phyloP scores from a whole-genome alignment of 2,113 vertebrate species.

The Isichthys henryi region DNA sequence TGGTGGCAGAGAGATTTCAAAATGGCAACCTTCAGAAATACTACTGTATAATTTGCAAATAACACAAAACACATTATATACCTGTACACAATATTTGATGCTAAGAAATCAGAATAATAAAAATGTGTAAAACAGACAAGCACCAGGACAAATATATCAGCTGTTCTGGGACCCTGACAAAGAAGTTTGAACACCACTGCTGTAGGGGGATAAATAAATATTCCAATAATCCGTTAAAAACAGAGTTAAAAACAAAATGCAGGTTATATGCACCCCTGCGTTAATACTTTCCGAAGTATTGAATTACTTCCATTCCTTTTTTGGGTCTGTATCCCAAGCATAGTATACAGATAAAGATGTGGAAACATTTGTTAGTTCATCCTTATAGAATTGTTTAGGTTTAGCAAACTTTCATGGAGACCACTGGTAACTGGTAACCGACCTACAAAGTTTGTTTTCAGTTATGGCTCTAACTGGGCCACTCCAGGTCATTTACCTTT shows the following conservation, averaged over 20 bases:
- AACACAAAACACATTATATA: too few species aligned
- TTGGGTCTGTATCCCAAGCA: neutral
- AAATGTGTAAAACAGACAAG: too few species aligned
- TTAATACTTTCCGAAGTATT: neutral
- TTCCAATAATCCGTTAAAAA: neutral
- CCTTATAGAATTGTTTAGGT: neutral
- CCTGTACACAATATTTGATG: too few species aligned
- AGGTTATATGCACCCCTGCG: neutral
- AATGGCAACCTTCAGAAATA: too few species aligned
- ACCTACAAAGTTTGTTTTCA: neutral
- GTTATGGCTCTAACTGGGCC: neutral
- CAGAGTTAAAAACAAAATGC: neutral
- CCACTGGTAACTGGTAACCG: neutral
- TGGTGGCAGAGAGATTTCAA: too few species aligned
- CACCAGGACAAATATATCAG: too few species aligned
- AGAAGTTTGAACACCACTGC: neutral
- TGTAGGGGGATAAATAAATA: neutral
- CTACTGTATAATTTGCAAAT: too few species aligned
- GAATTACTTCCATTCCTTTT: neutral
- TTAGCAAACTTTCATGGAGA: too few species aligned
- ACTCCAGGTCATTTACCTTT: neutral
- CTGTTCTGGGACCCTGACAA: too few species aligned
- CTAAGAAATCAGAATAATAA: too few species aligned
- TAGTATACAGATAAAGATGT: neutral
- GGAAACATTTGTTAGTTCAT: neutral